Percentiles rank a stretch among this genome's conserved stretches.
phyloP scores from a whole-genome alignment of 2,888 invertebrate genomes.

The Flexamia atlantica region DNA sequence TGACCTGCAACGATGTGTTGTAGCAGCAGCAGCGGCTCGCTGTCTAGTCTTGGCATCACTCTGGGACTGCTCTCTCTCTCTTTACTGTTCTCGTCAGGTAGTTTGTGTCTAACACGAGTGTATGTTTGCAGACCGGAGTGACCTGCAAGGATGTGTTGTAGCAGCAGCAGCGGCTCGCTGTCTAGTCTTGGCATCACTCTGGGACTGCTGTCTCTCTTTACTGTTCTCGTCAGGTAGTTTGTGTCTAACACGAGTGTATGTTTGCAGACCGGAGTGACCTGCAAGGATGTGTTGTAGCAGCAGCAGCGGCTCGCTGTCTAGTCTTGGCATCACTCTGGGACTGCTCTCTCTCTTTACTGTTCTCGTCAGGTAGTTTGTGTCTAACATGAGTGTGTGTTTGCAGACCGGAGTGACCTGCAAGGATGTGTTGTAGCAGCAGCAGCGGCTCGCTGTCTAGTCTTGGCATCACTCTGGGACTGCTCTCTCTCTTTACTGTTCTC shows the following conservation, averaged over 20 bases:
- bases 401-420: background rate
- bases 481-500: slow-evolving; percentile 74
- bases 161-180: slow-evolving; percentile 58
- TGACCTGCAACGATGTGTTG: slow-evolving; percentile 45
- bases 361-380: too few relatives aligned
- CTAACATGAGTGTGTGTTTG: background rate
- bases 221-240: too few relatives aligned
- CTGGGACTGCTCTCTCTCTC: slow-evolving; percentile 75
- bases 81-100: too few relatives aligned
- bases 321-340: slow-evolving; percentile 76
- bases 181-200: slow-evolving; percentile 75
- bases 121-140: background rate
- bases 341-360: slow-evolving; percentile 74
- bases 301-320: slow-evolving; percentile 70
- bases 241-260: background rate
- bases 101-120: background rate
- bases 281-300: slow-evolving; percentile 56
- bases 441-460: slow-evolving; percentile 73
- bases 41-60: slow-evolving; percentile 75
- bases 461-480: slow-evolving; percentile 75
- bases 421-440: slow-evolving; percentile 58
- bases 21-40: slow-evolving; percentile 54
- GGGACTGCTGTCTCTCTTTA: slow-evolving; percentile 75
- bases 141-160: slow-evolving; percentile 47
- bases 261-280: background rate